Percentiles rank a stretch among this genome's conserved stretches.
These are phyloP conservation scores for Chouioia cunea DNA, from an alignment of 2,888 invertebrate genomes.

Conservation along the genomic window DNA sequence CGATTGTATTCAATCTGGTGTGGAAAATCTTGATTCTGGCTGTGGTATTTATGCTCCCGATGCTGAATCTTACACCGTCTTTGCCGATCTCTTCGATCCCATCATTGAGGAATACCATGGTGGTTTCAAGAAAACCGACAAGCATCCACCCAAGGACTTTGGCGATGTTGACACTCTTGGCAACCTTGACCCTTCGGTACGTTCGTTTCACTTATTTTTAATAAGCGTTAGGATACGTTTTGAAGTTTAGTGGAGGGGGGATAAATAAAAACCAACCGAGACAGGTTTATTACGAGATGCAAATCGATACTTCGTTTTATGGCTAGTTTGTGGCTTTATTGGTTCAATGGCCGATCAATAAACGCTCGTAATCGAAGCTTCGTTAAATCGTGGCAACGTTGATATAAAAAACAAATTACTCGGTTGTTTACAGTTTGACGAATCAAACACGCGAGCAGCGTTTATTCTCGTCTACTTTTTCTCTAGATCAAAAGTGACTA, in stretches of 20 bases:
- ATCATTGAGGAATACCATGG: slow-evolving; percentile 98
- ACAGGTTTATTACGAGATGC: no score
- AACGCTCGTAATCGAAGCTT: no score
- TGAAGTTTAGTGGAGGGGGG: no score
- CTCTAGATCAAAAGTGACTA: no score
- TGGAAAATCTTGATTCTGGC: slow-evolving; percentile 96
- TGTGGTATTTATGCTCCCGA: slow-evolving; percentile 98
- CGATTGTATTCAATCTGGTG: slow-evolving; percentile 95
- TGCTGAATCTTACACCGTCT: slow-evolving; percentile 93
- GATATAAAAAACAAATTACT: no score
- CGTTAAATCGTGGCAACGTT: no score
- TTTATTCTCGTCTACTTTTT: no score
- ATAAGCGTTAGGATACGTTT: no score
- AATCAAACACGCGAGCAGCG: no score
- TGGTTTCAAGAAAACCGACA: slow-evolving; percentile 94
- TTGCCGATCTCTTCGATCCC: slow-evolving; percentile 94
- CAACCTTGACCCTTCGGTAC: slow-evolving; percentile 88
- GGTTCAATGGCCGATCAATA: neutral
- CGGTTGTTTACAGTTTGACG: no score
- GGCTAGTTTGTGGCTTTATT: neutral
- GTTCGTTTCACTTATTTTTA: no score
- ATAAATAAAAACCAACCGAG: no score
- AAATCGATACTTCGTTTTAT: neutral
- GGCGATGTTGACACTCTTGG: slow-evolving; percentile 92
- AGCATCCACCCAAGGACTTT: slow-evolving; percentile 94